Conservation (phyloP, 2,888 invertebrate species). For the Volucella inflata region DNA sequence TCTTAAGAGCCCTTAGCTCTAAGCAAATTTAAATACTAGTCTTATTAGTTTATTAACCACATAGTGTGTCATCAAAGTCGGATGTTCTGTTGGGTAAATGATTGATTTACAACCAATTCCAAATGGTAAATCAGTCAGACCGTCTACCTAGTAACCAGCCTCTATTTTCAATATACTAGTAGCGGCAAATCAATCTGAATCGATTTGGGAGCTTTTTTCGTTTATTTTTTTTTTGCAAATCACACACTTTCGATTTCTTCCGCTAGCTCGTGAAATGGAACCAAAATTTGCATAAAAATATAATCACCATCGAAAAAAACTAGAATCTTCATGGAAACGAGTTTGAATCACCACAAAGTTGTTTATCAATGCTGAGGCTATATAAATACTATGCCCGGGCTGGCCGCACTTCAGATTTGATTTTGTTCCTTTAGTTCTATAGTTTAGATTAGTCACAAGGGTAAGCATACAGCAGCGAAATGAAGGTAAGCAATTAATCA, state of each 20-base stretch:
- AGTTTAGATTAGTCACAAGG: neutral
- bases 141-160: neutral
- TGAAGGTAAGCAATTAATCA: slow-evolving; percentile 42
- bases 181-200: slow-evolving; percentile 4
- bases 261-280: slow-evolving; percentile 28
- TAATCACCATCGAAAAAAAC: slow-evolving; percentile 7
- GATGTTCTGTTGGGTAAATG: no score
- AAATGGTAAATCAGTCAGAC: neutral
- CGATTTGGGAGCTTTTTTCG: neutral
- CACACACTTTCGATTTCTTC: slow-evolving; percentile 41
- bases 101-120: no score
- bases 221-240: slow-evolving; percentile 10
- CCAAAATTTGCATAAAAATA: slow-evolving; percentile 31
- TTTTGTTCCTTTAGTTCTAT: slow-evolving; percentile 13
- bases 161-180: neutral
- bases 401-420: slow-evolving; percentile 35
- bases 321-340: slow-evolving; percentile 10
- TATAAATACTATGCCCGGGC: slow-evolving; percentile 42
- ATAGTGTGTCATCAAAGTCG: no score
- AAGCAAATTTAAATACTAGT: no score
- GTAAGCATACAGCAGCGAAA: neutral
- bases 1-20: no score
- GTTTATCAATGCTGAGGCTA: slow-evolving; percentile 18
- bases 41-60: no score
- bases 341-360: slow-evolving; percentile 6